Percentiles rank a stretch among this genome's conserved stretches.
phyloP scores from a whole-genome alignment of 2,888 invertebrate species.

The Dysmachus trigonus region DNA sequence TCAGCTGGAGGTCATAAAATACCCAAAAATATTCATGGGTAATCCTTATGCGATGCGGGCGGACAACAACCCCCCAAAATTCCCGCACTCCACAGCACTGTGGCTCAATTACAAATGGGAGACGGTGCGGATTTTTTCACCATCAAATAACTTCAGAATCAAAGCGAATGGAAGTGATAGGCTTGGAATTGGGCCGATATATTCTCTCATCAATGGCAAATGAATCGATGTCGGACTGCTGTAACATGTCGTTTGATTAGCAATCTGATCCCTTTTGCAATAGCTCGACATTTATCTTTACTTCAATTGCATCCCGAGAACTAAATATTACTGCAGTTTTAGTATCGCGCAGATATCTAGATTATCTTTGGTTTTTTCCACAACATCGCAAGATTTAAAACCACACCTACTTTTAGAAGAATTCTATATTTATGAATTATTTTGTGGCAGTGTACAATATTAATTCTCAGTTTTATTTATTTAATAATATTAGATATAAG shows the following conservation, averaged over 20 bases:
- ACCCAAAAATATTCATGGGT: conserved; percentile 51
- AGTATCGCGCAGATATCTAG: background rate
- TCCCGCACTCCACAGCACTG: too few relatives aligned
- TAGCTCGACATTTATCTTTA: background rate
- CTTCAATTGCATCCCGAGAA: background rate
- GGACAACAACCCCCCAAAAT: background rate
- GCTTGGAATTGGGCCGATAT: conserved; percentile 38
- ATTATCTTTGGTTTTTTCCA: background rate
- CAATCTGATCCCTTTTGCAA: background rate
- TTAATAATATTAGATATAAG: too few relatives aligned
- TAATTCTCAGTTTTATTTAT: too few relatives aligned
- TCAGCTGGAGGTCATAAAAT: conserved; percentile 46
- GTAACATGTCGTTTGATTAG: background rate
- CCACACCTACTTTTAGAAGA: too few relatives aligned
- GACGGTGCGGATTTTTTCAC: conserved; percentile 14
- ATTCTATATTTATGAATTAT: too few relatives aligned
- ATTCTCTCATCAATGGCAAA: background rate
- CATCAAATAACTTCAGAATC: conserved; percentile 32
- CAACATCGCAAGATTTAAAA: background rate
- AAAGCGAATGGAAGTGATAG: conserved; percentile 48
- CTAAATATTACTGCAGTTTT: background rate
- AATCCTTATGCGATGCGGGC: conserved; percentile 46
- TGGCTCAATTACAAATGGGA: conserved; percentile 41
- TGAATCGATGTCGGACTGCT: background rate
- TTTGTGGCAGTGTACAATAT: too few relatives aligned